Evolutionary conservation across 1,140 invertebrate species (phyloP).

Genomic region (Ips typographus): DNA sequence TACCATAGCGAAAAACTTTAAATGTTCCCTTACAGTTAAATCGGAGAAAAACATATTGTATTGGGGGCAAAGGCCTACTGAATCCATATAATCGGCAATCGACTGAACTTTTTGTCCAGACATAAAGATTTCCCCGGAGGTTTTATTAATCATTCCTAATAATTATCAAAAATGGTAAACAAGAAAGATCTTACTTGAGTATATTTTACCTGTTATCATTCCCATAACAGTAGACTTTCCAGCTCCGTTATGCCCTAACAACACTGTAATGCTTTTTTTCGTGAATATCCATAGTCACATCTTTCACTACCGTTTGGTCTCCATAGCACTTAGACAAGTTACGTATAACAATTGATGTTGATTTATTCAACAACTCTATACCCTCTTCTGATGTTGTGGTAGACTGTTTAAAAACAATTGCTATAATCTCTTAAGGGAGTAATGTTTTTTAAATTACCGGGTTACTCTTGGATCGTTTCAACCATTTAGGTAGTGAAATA

Average conservation of each 20-base stretch:
- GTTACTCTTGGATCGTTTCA: too few species aligned
- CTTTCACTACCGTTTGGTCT: conserved; percentile 64
- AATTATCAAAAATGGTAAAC: conserved; percentile 28
- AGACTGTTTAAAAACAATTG: conserved; percentile 1
- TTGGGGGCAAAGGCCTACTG: conserved; percentile 77
- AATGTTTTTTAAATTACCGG: background rate
- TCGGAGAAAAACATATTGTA: conserved; percentile 78
- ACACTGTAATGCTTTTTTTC: conserved; percentile 65
- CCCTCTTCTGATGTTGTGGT: background rate
- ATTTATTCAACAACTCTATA: background rate
- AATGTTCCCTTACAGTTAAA: conserved; percentile 75
- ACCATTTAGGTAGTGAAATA: background rate
- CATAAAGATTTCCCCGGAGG: conserved; percentile 68
- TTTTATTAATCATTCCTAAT: conserved; percentile 70
- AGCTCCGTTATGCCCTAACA: conserved; percentile 71
- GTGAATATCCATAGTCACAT: conserved; percentile 70
- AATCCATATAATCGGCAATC: conserved; percentile 53
- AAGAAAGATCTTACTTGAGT: background rate
- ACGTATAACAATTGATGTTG: conserved; percentile 19
- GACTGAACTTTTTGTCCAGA: conserved; percentile 68
- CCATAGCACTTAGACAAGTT: conserved; percentile 53
- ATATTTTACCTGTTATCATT: conserved; percentile 68
- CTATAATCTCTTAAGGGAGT: conserved; percentile 32
- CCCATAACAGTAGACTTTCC: conserved; percentile 61
- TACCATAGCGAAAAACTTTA: conserved; percentile 70